Percentiles rank a stretch among this genome's conserved stretches.
Evolutionary conservation across 2,113 vertebrate genomes (phyloP).

Genomic region (Condylura cristata): DNA sequence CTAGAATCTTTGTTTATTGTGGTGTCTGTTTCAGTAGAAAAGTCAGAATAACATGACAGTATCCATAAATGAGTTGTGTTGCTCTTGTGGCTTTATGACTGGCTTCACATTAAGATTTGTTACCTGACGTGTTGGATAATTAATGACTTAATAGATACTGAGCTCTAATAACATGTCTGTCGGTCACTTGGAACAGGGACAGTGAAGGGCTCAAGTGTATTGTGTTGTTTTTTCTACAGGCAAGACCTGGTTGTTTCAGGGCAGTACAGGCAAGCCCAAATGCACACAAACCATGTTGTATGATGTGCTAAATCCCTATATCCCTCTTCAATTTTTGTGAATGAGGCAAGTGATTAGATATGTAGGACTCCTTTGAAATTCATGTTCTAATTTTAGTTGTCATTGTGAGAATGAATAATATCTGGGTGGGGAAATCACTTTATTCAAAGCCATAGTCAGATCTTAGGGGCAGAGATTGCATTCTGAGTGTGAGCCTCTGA

Average conservation of each 20-base stretch:
- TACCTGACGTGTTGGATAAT: conserved; percentile 78
- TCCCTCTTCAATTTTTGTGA: conserved; percentile 38
- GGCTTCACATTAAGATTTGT: conserved; percentile 77
- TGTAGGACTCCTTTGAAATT: conserved; percentile 12
- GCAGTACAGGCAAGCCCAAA: conserved; percentile 53
- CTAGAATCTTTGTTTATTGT: conserved; percentile 48
- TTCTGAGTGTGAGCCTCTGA: conserved; percentile 47
- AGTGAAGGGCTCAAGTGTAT: neutral
- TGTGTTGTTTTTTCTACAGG: conserved; percentile 51
- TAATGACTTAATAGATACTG: conserved; percentile 76
- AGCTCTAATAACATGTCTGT: conserved; percentile 64
- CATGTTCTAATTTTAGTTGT: conserved; percentile 8
- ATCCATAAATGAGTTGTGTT: conserved; percentile 76
- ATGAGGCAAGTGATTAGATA: neutral
- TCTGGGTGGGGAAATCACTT: neutral
- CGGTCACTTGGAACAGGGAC: conserved; percentile 64
- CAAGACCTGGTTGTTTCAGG: conserved; percentile 39
- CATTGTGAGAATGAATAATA: neutral
- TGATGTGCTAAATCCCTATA: neutral
- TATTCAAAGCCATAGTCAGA: neutral
- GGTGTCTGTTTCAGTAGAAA: conserved; percentile 70
- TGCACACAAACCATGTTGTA: neutral
- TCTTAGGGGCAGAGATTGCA: neutral
- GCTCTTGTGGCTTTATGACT: conserved; percentile 74
- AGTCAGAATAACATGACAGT: conserved; percentile 70